Percentiles rank a stretch among this genome's conserved stretches.
These are phyloP conservation scores for Hoplostethus mediterraneus DNA, from an alignment of 2,797 vertebrate genomes.

Conservation along the genomic window DNA sequence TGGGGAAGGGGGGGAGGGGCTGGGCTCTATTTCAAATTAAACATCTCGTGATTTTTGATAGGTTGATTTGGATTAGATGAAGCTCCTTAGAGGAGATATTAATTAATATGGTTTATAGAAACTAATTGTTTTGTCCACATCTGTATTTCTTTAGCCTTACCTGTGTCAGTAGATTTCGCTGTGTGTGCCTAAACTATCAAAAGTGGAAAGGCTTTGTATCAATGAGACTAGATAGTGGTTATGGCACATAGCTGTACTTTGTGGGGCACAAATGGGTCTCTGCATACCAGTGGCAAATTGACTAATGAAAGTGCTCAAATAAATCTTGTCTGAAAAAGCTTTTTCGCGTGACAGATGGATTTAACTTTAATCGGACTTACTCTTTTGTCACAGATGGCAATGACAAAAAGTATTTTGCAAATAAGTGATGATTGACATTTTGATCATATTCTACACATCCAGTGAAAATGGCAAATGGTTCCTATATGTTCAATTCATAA, in stretches of 20 bases:
- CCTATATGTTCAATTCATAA: too few species aligned
- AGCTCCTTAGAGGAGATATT: not conserved
- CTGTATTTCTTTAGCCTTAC: conserved; percentile 6
- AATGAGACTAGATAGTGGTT: conserved; percentile 15
- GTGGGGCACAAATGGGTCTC: conserved; percentile 13
- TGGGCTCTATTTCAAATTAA: too few species aligned
- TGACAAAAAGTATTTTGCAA: too few species aligned
- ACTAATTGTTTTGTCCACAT: conserved; percentile 1
- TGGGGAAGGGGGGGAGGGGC: too few species aligned
- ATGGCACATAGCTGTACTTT: conserved; percentile 2
- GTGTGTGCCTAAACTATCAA: conserved; percentile 35
- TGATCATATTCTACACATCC: not conserved
- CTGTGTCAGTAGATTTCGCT: conserved; percentile 1
- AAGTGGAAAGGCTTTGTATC: conserved; percentile 20
- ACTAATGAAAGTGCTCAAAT: conserved; percentile 20
- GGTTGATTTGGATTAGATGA: not conserved
- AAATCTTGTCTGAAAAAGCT: conserved; percentile 14
- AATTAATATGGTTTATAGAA: not conserved
- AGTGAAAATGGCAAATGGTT: not conserved
- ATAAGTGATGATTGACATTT: too few species aligned
- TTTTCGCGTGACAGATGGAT: conserved; percentile 11
- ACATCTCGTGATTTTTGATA: too few species aligned
- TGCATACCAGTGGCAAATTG: conserved; percentile 6
- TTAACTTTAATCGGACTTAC: too few species aligned
- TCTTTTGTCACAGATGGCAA: too few species aligned